Conservation (phyloP, 2,888 invertebrate genomes). For the Erynnis tages region DNA sequence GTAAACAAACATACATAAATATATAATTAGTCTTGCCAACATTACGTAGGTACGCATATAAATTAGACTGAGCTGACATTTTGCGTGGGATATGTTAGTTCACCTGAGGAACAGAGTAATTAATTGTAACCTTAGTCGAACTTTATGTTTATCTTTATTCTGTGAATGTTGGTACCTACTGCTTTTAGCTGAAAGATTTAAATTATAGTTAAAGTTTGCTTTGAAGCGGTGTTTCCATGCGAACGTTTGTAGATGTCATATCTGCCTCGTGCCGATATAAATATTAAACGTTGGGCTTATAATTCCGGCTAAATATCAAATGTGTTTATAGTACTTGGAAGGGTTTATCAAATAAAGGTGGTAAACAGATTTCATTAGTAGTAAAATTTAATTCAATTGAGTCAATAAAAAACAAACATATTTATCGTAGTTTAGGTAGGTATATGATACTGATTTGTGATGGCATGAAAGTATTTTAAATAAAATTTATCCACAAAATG, state of each 20-base stretch:
- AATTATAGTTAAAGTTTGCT: constrained; percentile 1
- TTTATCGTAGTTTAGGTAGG: no score
- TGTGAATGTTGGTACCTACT: not conserved
- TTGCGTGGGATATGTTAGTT: constrained; percentile 5
- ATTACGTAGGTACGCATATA: constrained; percentile 5
- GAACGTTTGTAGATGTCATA: constrained; percentile 1
- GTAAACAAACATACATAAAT: not conserved
- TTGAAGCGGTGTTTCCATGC: not conserved
- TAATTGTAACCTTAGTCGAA: constrained; percentile 8
- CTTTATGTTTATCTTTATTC: constrained; percentile 11
- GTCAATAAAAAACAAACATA: no score
- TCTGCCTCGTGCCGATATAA: not conserved
- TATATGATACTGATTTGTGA: no score
- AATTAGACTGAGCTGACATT: constrained; percentile 1
- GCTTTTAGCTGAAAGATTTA: constrained; percentile 1
- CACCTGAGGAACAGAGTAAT: constrained; percentile 5
- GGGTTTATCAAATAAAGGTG: not conserved
- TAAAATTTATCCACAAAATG: constrained; percentile 10
- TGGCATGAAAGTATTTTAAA: constrained; percentile 1
- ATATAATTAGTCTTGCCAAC: not conserved
- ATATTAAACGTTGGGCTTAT: not conserved
- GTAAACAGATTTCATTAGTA: no score
- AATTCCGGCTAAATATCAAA: not conserved
- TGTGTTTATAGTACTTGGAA: not conserved
- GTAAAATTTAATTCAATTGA: no score